phyloP scores from a whole-genome alignment of 2,797 vertebrate species.

The Choloepus didactylus region DNA sequence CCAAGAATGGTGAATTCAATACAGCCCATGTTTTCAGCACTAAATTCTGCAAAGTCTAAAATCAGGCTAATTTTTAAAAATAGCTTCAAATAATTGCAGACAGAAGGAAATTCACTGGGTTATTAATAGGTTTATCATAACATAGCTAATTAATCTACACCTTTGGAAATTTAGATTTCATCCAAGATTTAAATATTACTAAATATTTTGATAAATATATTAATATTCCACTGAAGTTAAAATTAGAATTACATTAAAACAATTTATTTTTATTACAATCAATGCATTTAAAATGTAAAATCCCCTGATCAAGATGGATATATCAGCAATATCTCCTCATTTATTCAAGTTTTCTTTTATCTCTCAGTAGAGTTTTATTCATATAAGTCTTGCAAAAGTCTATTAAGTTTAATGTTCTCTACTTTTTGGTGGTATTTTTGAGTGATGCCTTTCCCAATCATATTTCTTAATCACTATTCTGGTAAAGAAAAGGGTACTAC shows the following conservation, averaged over 20 bases:
- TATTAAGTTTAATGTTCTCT: not conserved
- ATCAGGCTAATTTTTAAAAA: not conserved
- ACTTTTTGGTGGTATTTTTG: not conserved
- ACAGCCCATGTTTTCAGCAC: no score
- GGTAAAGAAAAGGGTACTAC: not conserved
- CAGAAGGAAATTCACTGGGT: not conserved
- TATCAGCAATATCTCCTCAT: no score
- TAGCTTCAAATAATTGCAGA: not conserved
- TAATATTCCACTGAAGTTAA: not conserved
- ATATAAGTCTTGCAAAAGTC: not conserved
- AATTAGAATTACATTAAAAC: not conserved
- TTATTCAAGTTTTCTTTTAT: not conserved
- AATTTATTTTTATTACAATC: not conserved
- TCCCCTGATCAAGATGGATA: not conserved
- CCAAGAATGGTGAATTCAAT: fast-evolving
- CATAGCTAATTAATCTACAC: not conserved
- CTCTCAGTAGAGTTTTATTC: not conserved
- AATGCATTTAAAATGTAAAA: not conserved
- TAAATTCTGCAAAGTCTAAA: not conserved
- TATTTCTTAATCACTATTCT: not conserved
- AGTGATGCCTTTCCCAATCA: not conserved
- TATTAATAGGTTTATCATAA: not conserved
- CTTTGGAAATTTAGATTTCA: not conserved
- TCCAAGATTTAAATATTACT: not conserved
- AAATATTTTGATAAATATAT: not conserved